Evolutionary conservation across 1,140 invertebrate species (phyloP).

Genomic region (Drosophila insularis): DNA sequence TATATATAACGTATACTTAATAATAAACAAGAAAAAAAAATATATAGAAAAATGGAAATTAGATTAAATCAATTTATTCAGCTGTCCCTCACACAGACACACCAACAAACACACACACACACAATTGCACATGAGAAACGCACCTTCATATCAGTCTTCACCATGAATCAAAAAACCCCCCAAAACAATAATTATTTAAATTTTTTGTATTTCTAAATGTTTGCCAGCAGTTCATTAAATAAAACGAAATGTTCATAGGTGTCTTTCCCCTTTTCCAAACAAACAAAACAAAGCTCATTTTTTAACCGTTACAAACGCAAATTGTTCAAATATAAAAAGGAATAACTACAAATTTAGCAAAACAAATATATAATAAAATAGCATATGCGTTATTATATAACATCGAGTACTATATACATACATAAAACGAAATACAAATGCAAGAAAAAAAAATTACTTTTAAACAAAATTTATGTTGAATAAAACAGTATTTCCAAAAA

Average conservation of each 20-base stretch:
- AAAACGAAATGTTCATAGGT: slow-evolving; percentile 54
- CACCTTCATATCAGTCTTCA: slow-evolving; percentile 54
- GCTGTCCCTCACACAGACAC: slow-evolving; percentile 27
- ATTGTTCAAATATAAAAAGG: slow-evolving; percentile 52
- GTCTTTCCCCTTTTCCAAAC: slow-evolving; percentile 25
- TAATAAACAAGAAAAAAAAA: slow-evolving; percentile 30
- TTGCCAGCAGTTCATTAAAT: slow-evolving; percentile 32
- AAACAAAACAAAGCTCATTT: slow-evolving; percentile 38
- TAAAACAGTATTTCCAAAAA: slow-evolving; percentile 81
- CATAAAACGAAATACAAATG: slow-evolving; percentile 66
- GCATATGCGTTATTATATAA: slow-evolving; percentile 77
- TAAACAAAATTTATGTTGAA: slow-evolving; percentile 81
- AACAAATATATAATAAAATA: slow-evolving; percentile 59
- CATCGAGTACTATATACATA: slow-evolving; percentile 75
- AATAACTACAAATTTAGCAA: slow-evolving; percentile 68
- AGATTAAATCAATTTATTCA: slow-evolving; percentile 58
- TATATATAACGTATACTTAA: slow-evolving; percentile 36
- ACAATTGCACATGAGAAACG: not conserved
- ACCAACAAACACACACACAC: not conserved
- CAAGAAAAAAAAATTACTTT: slow-evolving; percentile 75
- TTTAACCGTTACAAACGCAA: slow-evolving; percentile 55
- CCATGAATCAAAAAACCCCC: slow-evolving; percentile 22
- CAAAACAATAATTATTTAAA: slow-evolving; percentile 41
- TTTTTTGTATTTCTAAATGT: slow-evolving; percentile 67
- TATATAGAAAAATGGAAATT: slow-evolving; percentile 69